Percentiles rank a stretch among this genome's conserved stretches.
Evolutionary conservation across 2,113 vertebrate species (phyloP).

Genomic region (Deroptyus accipitrinus): DNA sequence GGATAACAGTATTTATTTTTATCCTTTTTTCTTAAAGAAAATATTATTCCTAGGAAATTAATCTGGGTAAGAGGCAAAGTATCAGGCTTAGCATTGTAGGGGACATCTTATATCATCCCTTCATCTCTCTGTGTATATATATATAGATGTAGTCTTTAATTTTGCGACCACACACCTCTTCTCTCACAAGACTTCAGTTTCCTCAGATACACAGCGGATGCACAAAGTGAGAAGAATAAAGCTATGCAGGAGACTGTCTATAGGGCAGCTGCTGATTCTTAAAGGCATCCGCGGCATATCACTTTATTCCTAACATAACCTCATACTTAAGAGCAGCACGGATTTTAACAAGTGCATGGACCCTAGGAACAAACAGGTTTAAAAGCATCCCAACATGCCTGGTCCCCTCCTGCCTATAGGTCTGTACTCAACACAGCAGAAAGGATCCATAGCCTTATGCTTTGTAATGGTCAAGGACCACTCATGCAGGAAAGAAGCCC

Average conservation of each 20-base stretch:
- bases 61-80: slow-evolving; percentile 45
- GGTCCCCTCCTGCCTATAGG: neutral
- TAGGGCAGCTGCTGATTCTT: slow-evolving; percentile 4
- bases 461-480: neutral
- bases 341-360: neutral
- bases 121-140: neutral
- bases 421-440: neutral
- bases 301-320: neutral
- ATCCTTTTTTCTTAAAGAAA: slow-evolving; percentile 55
- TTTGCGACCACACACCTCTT: slow-evolving; percentile 38
- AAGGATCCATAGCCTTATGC: neutral
- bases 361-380: neutral
- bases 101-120: slow-evolving; percentile 27
- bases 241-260: neutral
- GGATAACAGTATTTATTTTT: slow-evolving; percentile 53
- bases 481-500: neutral
- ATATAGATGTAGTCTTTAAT: slow-evolving; percentile 7
- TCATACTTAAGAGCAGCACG: neutral
- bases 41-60: slow-evolving; percentile 65
- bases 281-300: neutral
- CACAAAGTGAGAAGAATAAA: slow-evolving; percentile 10
- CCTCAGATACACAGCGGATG: neutral
- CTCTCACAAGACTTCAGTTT: neutral
- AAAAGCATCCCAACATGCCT: neutral
- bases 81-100: slow-evolving; percentile 32